Conservation (phyloP, 2,888 invertebrate species). For the Shargacucullia verbasci region DNA sequence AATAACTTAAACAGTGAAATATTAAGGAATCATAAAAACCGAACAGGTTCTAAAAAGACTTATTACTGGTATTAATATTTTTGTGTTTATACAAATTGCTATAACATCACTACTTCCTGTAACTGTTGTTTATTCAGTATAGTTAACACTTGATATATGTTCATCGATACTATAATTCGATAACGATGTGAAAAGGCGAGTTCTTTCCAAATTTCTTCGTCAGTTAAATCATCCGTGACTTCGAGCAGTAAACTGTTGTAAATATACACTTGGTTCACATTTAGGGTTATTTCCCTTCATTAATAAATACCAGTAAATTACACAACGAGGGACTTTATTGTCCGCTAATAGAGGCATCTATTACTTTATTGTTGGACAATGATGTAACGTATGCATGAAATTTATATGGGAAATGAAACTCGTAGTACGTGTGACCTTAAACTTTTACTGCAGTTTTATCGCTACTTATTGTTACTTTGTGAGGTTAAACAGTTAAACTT, state of each 20-base stretch:
- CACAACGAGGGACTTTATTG: slow-evolving; percentile 59
- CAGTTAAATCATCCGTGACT: slow-evolving; percentile 80
- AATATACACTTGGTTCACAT: slow-evolving; percentile 67
- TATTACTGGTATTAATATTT: slow-evolving; percentile 40
- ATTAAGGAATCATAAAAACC: slow-evolving; percentile 37
- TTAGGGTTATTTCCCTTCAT: slow-evolving; percentile 72
- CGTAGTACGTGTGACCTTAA: slow-evolving; percentile 18
- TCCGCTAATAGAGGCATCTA: slow-evolving; percentile 55
- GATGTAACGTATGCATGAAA: slow-evolving; percentile 20
- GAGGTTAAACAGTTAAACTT: slow-evolving; percentile 9
- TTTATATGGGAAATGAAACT: slow-evolving; percentile 25
- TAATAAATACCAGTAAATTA: slow-evolving; percentile 68
- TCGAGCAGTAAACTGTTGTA: slow-evolving; percentile 72
- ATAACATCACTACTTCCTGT: slow-evolving; percentile 27
- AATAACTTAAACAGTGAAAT: slow-evolving; percentile 38
- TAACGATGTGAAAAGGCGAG: slow-evolving; percentile 56
- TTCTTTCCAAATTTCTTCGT: slow-evolving; percentile 60
- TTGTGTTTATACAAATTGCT: slow-evolving; percentile 39
- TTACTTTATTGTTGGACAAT: slow-evolving; percentile 39
- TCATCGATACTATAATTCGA: slow-evolving; percentile 52
- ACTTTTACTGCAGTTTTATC: slow-evolving; percentile 40
- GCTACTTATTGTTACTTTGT: slow-evolving; percentile 21
- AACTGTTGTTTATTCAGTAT: slow-evolving; percentile 25
- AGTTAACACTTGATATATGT: slow-evolving; percentile 48
- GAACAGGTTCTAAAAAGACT: slow-evolving; percentile 32